Base-by-base conservation (phyloP, 2,888 invertebrate species). In the Melinaea marsaeus region DNA sequence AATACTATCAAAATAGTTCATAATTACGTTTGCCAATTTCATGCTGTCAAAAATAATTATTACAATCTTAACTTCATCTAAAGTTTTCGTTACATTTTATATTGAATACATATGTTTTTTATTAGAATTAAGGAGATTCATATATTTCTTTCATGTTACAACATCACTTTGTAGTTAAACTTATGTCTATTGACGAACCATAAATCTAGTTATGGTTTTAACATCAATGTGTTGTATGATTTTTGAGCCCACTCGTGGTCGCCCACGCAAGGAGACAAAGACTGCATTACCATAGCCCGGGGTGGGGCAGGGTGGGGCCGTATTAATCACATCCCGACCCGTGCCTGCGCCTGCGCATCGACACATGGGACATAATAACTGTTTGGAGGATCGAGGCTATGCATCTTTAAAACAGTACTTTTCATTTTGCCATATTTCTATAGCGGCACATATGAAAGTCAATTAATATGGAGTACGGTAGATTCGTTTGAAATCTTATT, bases 211-310 rank as follows among this genome's bases (percentile, higher is more conserved):
- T 51, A 51, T 51, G 32, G 51, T 51, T 32, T 51, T 51, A 51
- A 61, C 61, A 58, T 68, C 51, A 56, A 76, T 81, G 9, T 42
- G 82, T 83, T 81, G 82, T 78, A 83, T 81, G 80, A 80, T 77
- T 75, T 81, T 80, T 82, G 81, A 79, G 79, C 68, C 74, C 61
- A 74, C 83, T 79, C 82, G 81, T 84, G 84, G 76, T 76, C 81
- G 84, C 85, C 86, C 80, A 85, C 85, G 82, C 74, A 61, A 74
- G 76, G 83, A 85, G 83, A 86, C 86, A 86, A 85, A 85, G 76
- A 69, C 66, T 70, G 74, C 76, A 85, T 85, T 85, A 81, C 75
- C 84, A 85, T 85, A 83, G 76, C 51, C 51, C 51, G 51, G 81
- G 81, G 79, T 76, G 78, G 75, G 74, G 74, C 67, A 75, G 81